Evolutionary conservation across 2,113 vertebrate genomes (phyloP), one percentile per base, ranked within the genome.

Genomic region (Petromus typicus): DNA sequence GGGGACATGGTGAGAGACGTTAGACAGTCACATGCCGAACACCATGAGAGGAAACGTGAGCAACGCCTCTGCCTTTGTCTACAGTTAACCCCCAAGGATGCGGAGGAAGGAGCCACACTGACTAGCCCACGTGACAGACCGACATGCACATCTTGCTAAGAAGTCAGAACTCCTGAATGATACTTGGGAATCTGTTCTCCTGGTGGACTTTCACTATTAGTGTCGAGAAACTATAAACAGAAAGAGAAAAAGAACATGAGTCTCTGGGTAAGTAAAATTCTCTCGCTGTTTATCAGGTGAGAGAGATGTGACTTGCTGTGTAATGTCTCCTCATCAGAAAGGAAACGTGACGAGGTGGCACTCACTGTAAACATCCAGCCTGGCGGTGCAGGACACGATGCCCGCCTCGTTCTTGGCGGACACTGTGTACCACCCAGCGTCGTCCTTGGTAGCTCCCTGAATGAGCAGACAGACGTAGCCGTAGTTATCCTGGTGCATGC

Each of bases 391-490:
- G 78, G 99, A 99, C 37, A 99, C 99, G 51, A 99, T 99, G 79
- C 99, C 99, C 0, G 99, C 99, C 25, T 99, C 99, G 0, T 99
- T 99, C 98, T 99, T 99, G 94, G 99, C 99, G 0, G 99, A 99
- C 63, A 99, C 99, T 0, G 99, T 99, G 82, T 99, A 99, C 99
- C 99, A 99, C 34, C 99, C 99, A 0, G 99, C 99, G 7, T 99
- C 99, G 79, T 99, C 99, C 93, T 99, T 99, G 64, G 99, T 98
- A 95, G 99, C 98, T 37, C 99, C 99, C 98, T 99, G 99, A 98
- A 99, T 99, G 96, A 99, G 99, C 99, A 99, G 99, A 97, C 99
- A 99, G 94, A 99, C 98, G 98, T 99, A 99, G 96, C 99, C 99
- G 0, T 99, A 98, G 98, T 99, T 99, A 97, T 99, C 99, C 98